Evolutionary conservation across 2,888 invertebrate genomes (phyloP), one percentile per base, ranked within the genome.

Genomic region (Polydrusus cervinus): DNA sequence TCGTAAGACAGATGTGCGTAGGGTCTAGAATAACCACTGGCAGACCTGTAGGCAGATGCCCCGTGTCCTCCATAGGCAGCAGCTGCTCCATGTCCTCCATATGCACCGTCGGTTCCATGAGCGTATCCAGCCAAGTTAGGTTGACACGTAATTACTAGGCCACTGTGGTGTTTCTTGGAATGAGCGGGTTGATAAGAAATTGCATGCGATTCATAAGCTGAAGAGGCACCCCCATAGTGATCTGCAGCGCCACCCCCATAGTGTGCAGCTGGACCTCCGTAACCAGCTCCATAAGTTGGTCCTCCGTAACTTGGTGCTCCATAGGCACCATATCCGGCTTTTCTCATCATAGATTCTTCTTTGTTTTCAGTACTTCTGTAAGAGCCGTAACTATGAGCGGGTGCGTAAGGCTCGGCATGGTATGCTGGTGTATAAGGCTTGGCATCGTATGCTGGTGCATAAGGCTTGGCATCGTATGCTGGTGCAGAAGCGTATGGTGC

Each of bases 71-170:
- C 43, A 43, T 34, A 34, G 1, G 34, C 7, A 34, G 9, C 34
- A 34, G 9, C 30, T n/a, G 3, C 7, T n/a, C 14, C 76, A 13
- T 53, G 11, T 30, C 53, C 53, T 14, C 53, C 53, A 34, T 34
- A 34, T 34, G 34, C 7, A 34, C 34, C 34, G 34, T 11, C 53
- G 2, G 78, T 73, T 13, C 80, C 77, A 25, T 83, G 79, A 20
- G 85, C 84, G 71, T 86, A 86, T 51, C 87, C 87, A 55, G 86
- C 85, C 34, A 86, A 80, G 73, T 84, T 84, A 13, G 87, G 87
- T 80, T 87, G 86, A 75, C 87, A 87, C 11, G 86, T 86, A 57
- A 87, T 86, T 2, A 87, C 86, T 38, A 87, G 79, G 9, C 86
- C 87, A 74, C 81, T 83, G 74, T 86, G 85, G 14, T 5, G 47